Base-by-base conservation (phyloP, 2,797 vertebrate genomes). In the Acropternis orthonyx region DNA sequence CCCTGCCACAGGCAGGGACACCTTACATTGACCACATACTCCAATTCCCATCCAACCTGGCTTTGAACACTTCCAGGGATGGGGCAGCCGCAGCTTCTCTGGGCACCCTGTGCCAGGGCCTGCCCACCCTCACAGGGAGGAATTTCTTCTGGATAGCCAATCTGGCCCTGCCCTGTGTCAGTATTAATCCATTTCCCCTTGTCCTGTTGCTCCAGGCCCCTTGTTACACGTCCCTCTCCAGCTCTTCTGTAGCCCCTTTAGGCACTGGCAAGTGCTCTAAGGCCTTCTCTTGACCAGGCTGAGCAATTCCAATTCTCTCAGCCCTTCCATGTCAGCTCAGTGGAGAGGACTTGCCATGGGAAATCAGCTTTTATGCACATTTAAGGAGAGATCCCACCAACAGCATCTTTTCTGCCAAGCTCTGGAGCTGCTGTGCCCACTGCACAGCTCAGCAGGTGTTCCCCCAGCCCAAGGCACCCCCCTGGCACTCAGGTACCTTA, bases 401-500 rank as follows among this genome's bases (percentile, higher is more conserved):
- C 55, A 63, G 21, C 36, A 68, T 14, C 13, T 72, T 68, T 32
- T 46, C 44, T 10, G 2, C 23, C 37, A 51, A 61, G 14, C 17
- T 68, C 36, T 43, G 65, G 51, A 80, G 46, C 65, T 1, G 55
- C 61, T 1, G 0, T 12, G 24, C 12, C 37, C 12, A 48, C 69
- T 5, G 2, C 37, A n/a, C 19, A 63, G 36, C 34, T 54, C 41
- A 17, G 27, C 61, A 51, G 12, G 27, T 32, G 34, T 17, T 26
- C 15, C 41, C 51, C 34, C 49, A 59, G 37, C 20, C 62, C 32
- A 32, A 59, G 26, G 17, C 39, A 10, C 44, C 20, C 18, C 24
- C n/a, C 9, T 14, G 0, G 10, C 14, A 20, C 46, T 21, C 34
- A 3, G 5, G 0, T 17, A 27, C 48, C 30, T 56, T 46, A 7